phyloP scores from a whole-genome alignment of 2,113 vertebrate species.

The Barnardius zonarius region DNA sequence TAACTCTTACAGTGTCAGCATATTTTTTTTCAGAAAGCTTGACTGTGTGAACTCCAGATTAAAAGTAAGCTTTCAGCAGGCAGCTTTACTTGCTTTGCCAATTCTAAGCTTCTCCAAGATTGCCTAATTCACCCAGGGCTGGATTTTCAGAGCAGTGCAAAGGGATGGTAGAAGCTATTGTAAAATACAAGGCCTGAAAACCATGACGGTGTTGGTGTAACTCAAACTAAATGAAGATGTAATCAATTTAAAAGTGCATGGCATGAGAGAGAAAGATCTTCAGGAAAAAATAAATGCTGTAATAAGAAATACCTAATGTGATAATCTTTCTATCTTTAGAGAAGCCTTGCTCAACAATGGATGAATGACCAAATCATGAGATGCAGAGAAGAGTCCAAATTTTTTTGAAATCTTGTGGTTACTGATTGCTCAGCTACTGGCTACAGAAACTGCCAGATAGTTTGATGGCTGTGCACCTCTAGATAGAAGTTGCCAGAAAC shows the following conservation, averaged over 20 bases:
- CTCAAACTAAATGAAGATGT: background rate
- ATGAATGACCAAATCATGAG: background rate
- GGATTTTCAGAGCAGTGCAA: background rate
- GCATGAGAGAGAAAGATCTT: background rate
- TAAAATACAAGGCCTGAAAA: background rate
- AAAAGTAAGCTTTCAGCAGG: background rate
- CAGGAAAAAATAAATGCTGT: background rate
- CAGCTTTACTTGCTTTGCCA: background rate
- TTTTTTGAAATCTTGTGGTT: background rate
- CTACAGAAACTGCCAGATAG: background rate
- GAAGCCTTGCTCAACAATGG: background rate
- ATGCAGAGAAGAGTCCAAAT: background rate
- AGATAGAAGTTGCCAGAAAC: background rate
- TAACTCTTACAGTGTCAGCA: background rate
- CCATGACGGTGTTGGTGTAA: background rate
- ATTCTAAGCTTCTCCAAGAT: background rate
- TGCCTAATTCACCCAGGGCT: background rate
- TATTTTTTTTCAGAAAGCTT: background rate
- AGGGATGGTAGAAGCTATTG: background rate
- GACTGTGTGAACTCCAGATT: background rate
- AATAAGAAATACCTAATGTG: background rate
- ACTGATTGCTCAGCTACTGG: background rate
- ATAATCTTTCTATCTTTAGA: background rate
- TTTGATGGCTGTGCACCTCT: background rate
- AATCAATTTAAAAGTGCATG: background rate